Evolutionary conservation across 2,797 vertebrate genomes (phyloP), one percentile per base, ranked within the genome.

Genomic region (Nyctibius grandis): DNA sequence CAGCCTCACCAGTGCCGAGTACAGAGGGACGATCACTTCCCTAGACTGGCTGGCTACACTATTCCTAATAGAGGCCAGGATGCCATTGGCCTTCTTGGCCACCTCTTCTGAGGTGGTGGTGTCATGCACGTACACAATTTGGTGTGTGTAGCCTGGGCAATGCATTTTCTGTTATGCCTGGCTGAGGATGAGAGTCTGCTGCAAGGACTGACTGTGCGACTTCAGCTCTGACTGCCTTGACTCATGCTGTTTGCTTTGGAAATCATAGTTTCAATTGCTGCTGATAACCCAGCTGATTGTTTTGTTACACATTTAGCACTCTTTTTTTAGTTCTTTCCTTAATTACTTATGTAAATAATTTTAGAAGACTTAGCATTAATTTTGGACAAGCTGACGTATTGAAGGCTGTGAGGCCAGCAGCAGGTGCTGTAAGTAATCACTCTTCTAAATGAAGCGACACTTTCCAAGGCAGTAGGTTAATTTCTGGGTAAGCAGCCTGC

Each of bases 371-470:
- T 86, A 42, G 73, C 76, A 18, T 81, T 93, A 21, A 51, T 94
- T 91, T 61, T 78, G n/a, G 79, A 86, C 89, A 51, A 89, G 79
- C 79, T 94, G 70, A 78, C 1, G 0, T 91, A 85, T 57, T 40
- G n/a, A 45, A 84, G 78, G 51, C 93, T 44, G 65, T 0, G 15
- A 88, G 93, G 70, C 88, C 59, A 51, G 95, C 94, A 96, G 96
- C 96, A 96, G 96, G 93, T 95, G 95, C 93, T 96, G 76, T 48
- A 91, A 95, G 83, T 76, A 94, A 96, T 96, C 79, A 68, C 76
- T 95, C 83, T 84, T 88, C 96, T 95, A 95, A 95, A 95, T 93
- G 91, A 95, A 95, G 96, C 64, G 85, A 47, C 57, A 3, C 48
- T 93, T 93, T 91, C 74, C 74, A 81, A 91, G 93, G 83, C 93